A percentile compares a stretch with the other conserved stretches of the same genome.
Conservation (phyloP, 2,797 vertebrate genomes). For the Malurus leucopterus region DNA sequence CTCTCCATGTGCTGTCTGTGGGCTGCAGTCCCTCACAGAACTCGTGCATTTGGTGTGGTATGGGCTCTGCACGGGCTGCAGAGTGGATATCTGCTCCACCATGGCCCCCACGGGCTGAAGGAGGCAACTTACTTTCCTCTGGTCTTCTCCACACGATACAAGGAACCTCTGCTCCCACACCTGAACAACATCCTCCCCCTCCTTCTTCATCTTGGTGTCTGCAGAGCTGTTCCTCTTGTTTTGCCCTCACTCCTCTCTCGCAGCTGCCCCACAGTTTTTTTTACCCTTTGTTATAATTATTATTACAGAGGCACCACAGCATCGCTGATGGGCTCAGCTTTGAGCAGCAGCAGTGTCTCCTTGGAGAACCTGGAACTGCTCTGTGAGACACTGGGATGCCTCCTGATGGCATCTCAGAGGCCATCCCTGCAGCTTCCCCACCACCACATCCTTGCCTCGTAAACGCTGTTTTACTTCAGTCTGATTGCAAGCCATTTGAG, state of each 20-base stretch:
- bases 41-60: fast-evolving
- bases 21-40: neutral
- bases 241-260: neutral
- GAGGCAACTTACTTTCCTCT: neutral
- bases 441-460: neutral
- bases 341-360: neutral
- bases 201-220: neutral
- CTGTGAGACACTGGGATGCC: neutral
- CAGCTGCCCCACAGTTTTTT: neutral
- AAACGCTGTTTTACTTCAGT: neutral
- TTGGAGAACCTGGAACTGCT: neutral
- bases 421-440: neutral
- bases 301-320: neutral
- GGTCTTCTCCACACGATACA: neutral
- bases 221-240: neutral
- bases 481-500: neutral
- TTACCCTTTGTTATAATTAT: neutral
- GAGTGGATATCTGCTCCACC: neutral
- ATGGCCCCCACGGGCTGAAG: neutral
- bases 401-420: neutral
- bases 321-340: neutral
- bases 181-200: neutral
- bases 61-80: neutral
- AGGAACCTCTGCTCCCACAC: neutral
- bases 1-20: neutral